Evolutionary conservation across 2,797 vertebrate genomes (phyloP).

Genomic region (Sternotherus odoratus): DNA sequence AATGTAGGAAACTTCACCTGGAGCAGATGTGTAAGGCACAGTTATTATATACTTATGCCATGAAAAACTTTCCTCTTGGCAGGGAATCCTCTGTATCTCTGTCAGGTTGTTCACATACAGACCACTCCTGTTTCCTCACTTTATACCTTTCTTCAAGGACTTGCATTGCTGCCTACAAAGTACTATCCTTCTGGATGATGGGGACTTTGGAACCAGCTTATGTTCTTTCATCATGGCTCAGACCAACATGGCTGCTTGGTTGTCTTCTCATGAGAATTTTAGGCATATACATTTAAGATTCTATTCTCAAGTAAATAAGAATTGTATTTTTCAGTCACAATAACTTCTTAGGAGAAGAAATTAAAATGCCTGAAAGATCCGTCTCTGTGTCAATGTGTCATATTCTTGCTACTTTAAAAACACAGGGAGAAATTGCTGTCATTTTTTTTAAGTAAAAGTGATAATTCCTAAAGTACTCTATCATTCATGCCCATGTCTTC

Average conservation of each 20-base stretch:
- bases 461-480: neutral
- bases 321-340: conserved; percentile 22
- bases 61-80: neutral
- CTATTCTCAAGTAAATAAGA: neutral
- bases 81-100: neutral
- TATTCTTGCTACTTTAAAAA: conserved; percentile 30
- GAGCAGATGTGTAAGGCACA: neutral
- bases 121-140: fast-evolving
- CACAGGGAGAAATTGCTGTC: neutral
- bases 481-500: neutral
- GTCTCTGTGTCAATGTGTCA: conserved; percentile 1
- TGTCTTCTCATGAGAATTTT: neutral
- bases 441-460: neutral
- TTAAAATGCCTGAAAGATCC: conserved; percentile 16
- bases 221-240: neutral
- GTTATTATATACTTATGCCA: conserved; percentile 18
- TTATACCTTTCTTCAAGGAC: neutral
- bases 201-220: neutral
- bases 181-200: fast-evolving
- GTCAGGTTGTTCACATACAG: neutral
- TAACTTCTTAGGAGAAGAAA: conserved; percentile 23
- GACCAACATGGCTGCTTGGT: neutral
- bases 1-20: neutral
- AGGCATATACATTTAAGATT: neutral
- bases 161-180: neutral